Evolutionary conservation across 2,797 vertebrate species (phyloP), one percentile per base, ranked within the genome.

Genomic region (Poeciliopsis gracilis): DNA sequence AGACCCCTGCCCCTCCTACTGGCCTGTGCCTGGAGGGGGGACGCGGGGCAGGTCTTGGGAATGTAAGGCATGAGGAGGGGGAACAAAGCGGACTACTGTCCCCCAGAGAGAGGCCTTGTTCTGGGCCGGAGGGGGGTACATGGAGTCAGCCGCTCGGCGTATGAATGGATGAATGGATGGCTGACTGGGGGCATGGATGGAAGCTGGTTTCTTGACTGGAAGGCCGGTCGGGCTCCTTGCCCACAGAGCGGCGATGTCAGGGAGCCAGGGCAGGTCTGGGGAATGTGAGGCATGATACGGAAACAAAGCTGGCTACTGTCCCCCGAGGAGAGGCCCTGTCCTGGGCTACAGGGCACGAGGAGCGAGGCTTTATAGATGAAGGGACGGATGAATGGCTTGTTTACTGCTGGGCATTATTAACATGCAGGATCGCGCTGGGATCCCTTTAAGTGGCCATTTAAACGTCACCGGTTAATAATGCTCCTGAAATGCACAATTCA

Each of bases 31-130:
- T 93, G 87, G 81, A 87, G 91, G 91, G 92, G 89, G 87, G 91
- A 91, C 91, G 87, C 84, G 80, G 91, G 90, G 88, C 92, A 93
- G 88, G 84, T 89, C 92, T 91, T 88, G 94, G 94, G 95, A 96
- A 96, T 96, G 93, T 84, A 86, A 95, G 88, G 94, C 93, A 94
- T 95, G 94, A 91, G 76, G 81, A 55, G 77, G 72, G 77, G 91
- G 86, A 92, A 96, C 96, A 96, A 95, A 94, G 95, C 89, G 25
- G 80, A 91, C 91, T 91, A 94, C 94, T 96, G 95, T 96, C 94
- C 93, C 94, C 94, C 87, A 94, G 93, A 92, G 94, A 95, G 95
- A 95, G 91, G 92, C 91, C 91, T 94, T 93, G 93, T 93, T 93
- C 92, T 92, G 84, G 87, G 81, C 80, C 47, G 81, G 73, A 89